Conservation (phyloP, 2,797 vertebrate species). For the Artibeus lituratus region DNA sequence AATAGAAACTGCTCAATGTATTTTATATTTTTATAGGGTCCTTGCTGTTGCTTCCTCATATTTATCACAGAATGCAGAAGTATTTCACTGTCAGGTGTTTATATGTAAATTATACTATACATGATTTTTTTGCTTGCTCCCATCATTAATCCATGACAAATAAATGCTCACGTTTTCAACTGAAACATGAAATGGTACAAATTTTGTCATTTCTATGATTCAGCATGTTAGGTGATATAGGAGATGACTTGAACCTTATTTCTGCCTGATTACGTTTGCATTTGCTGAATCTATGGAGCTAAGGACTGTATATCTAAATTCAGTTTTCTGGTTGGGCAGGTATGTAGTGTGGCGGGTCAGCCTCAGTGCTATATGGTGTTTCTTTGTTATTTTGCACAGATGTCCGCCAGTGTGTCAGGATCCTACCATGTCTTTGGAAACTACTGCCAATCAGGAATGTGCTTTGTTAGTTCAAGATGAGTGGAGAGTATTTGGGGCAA, state of each 20-base stretch:
- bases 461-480: not conserved
- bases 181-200: not conserved
- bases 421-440: not conserved
- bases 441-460: not conserved
- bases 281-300: not conserved
- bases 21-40: not conserved
- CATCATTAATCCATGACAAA: not conserved
- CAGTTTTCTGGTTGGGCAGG: not conserved
- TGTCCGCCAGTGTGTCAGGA: not conserved
- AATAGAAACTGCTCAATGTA: not conserved
- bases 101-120: not conserved
- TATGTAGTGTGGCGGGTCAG: not conserved
- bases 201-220: not conserved
- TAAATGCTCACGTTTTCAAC: not conserved
- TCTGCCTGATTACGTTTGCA: not conserved
- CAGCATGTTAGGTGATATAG: not conserved
- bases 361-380: not conserved
- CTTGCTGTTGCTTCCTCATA: not conserved
- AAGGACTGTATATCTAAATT: not conserved
- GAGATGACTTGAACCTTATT: not conserved
- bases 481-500: not conserved
- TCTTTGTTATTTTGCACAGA: not conserved
- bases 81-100: not conserved
- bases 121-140: not conserved
- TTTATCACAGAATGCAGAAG: not conserved